Percentiles rank a stretch among this genome's conserved stretches.
These are phyloP conservation scores for Microcebus tavaratra DNA, from an alignment of 2,113 vertebrate genomes.

Conservation along the genomic window DNA sequence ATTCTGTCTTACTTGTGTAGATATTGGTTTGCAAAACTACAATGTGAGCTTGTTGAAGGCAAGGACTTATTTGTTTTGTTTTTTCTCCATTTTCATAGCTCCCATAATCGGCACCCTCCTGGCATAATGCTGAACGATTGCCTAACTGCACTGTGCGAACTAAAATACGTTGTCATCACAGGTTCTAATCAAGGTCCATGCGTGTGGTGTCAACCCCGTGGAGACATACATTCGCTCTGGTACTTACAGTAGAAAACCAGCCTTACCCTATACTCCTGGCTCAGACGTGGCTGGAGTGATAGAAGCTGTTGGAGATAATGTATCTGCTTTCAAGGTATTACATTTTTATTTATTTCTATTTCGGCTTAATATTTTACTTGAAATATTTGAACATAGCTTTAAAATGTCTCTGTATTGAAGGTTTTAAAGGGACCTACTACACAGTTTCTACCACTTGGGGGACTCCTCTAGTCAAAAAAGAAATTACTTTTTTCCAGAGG, in stretches of 20 bases:
- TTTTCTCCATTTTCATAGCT: neutral
- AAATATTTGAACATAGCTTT: constrained; percentile 2
- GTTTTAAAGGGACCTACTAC: constrained; percentile 6
- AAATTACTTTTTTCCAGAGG: neutral
- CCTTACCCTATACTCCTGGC: constrained; percentile 93
- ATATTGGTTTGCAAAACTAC: neutral
- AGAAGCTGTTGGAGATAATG: constrained; percentile 87
- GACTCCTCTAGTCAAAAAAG: constrained; percentile 61
- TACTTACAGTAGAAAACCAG: constrained; percentile 81
- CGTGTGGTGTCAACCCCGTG: constrained; percentile 95
- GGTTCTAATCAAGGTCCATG: constrained; percentile 93
- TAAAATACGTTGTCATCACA: constrained; percentile 69
- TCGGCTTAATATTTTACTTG: neutral
- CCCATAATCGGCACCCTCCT: neutral
- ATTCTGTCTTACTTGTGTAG: neutral
- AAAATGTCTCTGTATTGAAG: neutral
- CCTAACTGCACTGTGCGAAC: neutral
- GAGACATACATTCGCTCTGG: constrained; percentile 95
- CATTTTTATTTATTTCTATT: constrained; percentile 26
- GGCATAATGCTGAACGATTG: neutral
- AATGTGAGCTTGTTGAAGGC: neutral
- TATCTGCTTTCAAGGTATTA: constrained; percentile 90
- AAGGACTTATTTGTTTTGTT: neutral
- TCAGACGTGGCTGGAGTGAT: constrained; percentile 90
- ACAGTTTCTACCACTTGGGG: constrained; percentile 64